phyloP scores from a whole-genome alignment of 1,140 invertebrate genomes.

The Danaus melanippus region DNA sequence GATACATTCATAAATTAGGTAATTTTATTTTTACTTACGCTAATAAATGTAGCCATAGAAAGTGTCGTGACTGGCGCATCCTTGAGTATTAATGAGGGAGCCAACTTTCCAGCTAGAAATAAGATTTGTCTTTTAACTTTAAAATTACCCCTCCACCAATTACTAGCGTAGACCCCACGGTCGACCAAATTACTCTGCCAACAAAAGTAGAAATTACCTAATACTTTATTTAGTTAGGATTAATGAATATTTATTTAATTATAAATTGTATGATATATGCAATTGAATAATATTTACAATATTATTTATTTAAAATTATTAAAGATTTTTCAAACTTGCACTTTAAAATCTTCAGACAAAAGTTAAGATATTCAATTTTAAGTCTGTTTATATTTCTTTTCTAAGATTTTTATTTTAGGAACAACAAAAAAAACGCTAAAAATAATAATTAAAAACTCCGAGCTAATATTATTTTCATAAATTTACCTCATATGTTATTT shows the following conservation, averaged over 20 bases:
- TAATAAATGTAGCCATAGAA: constrained; percentile 27
- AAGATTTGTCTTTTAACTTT: constrained; percentile 12
- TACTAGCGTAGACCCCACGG: constrained; percentile 22
- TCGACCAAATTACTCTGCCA: constrained; percentile 21
- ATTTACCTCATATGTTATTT: constrained; percentile 32
- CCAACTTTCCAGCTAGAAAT: constrained; percentile 27
- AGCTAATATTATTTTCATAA: neutral
- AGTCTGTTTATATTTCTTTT: no score
- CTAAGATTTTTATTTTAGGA: no score
- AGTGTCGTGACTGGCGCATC: constrained; percentile 27
- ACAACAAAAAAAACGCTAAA: no score
- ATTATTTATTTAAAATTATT: no score
- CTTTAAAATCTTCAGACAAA: no score
- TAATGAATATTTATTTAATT: neutral
- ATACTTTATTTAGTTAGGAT: neutral
- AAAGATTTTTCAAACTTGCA: no score
- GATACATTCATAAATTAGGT: constrained; percentile 3
- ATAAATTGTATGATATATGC: no score
- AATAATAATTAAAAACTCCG: no score
- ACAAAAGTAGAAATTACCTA: neutral
- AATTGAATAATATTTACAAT: no score
- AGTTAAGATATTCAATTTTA: no score
- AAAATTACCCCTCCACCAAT: constrained; percentile 25
- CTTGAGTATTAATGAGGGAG: constrained; percentile 11
- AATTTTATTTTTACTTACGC: constrained; percentile 16